Conservation (phyloP, 2,113 vertebrate genomes). For the Rafetus swinhoei region DNA sequence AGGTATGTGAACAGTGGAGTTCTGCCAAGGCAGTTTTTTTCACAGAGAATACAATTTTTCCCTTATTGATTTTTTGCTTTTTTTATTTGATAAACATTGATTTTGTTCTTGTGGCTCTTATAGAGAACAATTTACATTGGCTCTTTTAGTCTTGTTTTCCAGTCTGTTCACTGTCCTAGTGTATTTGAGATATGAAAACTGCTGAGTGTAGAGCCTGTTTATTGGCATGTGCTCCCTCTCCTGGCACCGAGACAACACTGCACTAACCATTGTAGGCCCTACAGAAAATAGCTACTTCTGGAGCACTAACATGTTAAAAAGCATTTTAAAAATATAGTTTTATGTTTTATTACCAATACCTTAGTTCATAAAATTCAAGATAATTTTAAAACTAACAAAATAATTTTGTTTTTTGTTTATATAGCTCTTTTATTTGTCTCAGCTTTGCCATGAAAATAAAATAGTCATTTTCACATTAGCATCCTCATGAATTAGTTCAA, state of each 20-base stretch:
- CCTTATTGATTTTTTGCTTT: conserved; percentile 66
- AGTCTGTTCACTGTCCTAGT: conserved; percentile 54
- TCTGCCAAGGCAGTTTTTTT: conserved; percentile 12
- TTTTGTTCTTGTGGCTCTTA: conserved; percentile 25
- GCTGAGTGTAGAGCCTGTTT: conserved; percentile 9
- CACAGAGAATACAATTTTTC: conserved; percentile 59
- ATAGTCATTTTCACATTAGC: neutral
- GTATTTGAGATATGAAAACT: conserved; percentile 32
- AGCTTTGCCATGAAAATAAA: neutral
- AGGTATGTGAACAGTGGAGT: neutral
- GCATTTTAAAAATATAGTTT: neutral
- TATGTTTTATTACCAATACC: neutral
- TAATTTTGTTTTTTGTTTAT: accelerated
- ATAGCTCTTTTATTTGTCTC: neutral
- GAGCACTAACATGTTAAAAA: neutral
- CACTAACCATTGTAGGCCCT: neutral
- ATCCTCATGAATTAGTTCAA: neutral
- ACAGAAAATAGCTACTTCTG: neutral
- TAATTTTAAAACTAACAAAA: neutral
- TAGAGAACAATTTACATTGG: neutral
- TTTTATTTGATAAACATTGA: conserved; percentile 68
- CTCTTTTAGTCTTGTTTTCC: conserved; percentile 47
- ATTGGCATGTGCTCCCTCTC: conserved; percentile 47
- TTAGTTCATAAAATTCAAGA: too few species aligned
- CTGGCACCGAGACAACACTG: conserved; percentile 10